phyloP scores from a whole-genome alignment of 1,140 invertebrate species.

The Probaryconus sp. region DNA sequence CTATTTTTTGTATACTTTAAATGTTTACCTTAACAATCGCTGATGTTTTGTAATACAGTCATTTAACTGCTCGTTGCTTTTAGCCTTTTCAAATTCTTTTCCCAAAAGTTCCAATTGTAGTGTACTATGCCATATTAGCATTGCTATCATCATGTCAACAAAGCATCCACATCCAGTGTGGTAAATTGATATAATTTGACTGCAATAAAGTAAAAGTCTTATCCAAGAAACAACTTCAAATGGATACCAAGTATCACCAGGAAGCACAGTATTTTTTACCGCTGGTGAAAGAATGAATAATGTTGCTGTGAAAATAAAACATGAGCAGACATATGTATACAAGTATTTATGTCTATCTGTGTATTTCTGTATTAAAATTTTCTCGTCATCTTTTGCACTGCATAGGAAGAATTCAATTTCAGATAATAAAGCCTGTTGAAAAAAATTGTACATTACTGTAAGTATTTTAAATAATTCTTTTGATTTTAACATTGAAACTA shows the following conservation, averaged over 20 bases:
- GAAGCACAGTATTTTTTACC: constrained; percentile 26
- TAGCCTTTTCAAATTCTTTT: constrained; percentile 16
- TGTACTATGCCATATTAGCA: constrained; percentile 60
- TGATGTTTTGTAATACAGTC: constrained; percentile 47
- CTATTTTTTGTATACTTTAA: too few species aligned
- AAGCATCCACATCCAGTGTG: constrained; percentile 53
- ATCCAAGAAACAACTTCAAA: constrained; percentile 54
- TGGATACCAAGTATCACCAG: constrained; percentile 52
- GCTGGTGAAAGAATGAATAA: constrained; percentile 27
- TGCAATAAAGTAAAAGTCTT: constrained; percentile 47
- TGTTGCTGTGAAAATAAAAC: constrained; percentile 17
- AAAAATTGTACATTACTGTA: neutral
- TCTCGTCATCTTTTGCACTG: constrained; percentile 4
- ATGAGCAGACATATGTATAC: constrained; percentile 28
- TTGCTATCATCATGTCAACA: constrained; percentile 62
- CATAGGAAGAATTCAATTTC: constrained; percentile 24
- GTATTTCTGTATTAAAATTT: constrained; percentile 32
- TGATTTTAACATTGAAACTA: too few species aligned
- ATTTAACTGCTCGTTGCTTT: constrained; percentile 9
- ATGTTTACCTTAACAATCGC: constrained; percentile 45
- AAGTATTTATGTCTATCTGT: constrained; percentile 27
- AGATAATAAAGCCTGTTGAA: constrained; percentile 1
- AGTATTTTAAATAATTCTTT: too few species aligned
- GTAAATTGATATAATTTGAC: constrained; percentile 55
- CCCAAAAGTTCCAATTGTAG: constrained; percentile 63